Base-by-base conservation (phyloP, 2,113 vertebrate genomes). In the Hippocampus comes region DNA sequence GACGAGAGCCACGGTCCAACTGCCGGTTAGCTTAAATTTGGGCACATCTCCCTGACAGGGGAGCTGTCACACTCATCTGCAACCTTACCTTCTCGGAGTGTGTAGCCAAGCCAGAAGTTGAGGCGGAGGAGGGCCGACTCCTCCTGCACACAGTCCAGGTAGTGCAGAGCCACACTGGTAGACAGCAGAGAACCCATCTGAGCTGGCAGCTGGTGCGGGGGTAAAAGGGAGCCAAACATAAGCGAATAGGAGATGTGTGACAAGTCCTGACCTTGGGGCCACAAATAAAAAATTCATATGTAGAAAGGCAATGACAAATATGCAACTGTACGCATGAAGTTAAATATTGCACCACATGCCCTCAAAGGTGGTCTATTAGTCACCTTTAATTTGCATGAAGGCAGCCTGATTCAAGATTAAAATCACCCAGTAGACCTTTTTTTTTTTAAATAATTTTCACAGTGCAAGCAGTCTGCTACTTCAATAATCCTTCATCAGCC, bases 171-270 rank as follows among this genome's bases (percentile, higher is more conserved):
- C 69, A 97, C 86, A 67, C 93, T 91, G 72, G 88, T 96, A 56
- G 91, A 91, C 67, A 99, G 82, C 79, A 98, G 92, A 27, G 96
- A 97, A 59, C 95, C 95, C 94, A 99, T 97, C 91, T 93, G 96
- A 77, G 95, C 92, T 15, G 97, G 96, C 76, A 98, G 92, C 97
- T 99, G 87, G 71, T 85, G 83, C 65, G 71, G 83, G 48, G 25
- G 15, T 53, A 63, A 72, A 18, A 78, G 76, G 7, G 46, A 51
- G 18, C 9, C 25, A 66, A 69, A 69, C 23, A 80, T 11, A 67
- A 34, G 4, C 20, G 55, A 38, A 38, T 38, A 38, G 66, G 30
- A 73, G 14, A 49, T 9, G 12, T 56, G 21, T n/a, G 27, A 66
- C 41, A 73, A 69, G 64, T 41, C 17, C 20, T 63, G 30, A 77